Evolutionary conservation across 2,113 vertebrate genomes (phyloP), one percentile per base, ranked within the genome.

Genomic region (Erinaceus europaeus): DNA sequence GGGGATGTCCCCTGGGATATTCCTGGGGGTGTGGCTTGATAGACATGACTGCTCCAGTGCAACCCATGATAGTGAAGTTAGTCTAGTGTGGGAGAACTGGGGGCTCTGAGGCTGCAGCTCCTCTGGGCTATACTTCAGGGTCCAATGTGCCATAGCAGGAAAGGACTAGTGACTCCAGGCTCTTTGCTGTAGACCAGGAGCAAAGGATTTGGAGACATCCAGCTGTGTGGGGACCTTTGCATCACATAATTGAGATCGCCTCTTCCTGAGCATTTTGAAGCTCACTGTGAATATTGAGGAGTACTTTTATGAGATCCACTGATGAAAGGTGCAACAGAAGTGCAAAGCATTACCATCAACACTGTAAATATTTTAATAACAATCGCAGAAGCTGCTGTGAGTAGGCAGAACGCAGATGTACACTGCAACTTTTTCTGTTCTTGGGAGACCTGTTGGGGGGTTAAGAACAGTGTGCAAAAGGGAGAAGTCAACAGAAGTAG

Each of bases 331-430:
- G 1, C 27, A 0, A 6, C 17, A 52, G n/a, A 90, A 81, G 68
- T 71, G 27, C 27, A 83, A 71, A 74, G 59, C 42, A 55, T 89
- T 94, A 74, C 59, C 84, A 2, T 73, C 64, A 21, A 67, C 18
- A 64, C 59, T 67, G 73, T 40, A 74, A 89, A 55, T 72, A 73
- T 68, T 75, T 87, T 79, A 74, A 77, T 0, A 1, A 29, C 55
- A 62, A 15, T 32, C 71, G 72, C 42, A 61, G 38, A 78, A 57
- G n/a, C n/a, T 27, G 38, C 46, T n/a, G 6, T 0, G 42, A 55
- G 42, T 21, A 46, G 36, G 52, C 44, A 72, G 82, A 59, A 59
- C 18, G 32, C 0, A 40, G 50, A 29, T n/a, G 29, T 14, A 34
- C 68, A 44, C 42, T 57, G 50, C 40, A 48, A 78, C 12, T n/a